A percentile compares a stretch with the other conserved stretches of the same genome.
Conservation (phyloP, 2,113 vertebrate species). For the Petroica traversi region DNA sequence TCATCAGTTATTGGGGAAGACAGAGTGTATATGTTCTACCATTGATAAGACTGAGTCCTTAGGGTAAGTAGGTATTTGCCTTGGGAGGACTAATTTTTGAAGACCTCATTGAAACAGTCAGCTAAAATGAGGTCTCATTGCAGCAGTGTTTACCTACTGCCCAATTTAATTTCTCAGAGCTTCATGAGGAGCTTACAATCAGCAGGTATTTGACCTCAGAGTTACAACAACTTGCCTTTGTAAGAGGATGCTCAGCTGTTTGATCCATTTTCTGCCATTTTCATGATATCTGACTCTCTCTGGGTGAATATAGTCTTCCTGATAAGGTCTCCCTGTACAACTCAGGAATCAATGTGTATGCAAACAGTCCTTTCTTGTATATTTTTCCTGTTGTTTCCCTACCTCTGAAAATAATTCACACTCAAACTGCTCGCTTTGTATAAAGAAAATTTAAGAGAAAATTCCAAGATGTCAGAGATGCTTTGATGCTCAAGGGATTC, state of each 20-base stretch:
- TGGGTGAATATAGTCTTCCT: background rate
- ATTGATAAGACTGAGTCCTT: background rate
- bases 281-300: background rate
- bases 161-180: background rate
- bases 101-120: background rate
- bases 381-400: background rate
- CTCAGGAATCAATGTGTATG: background rate
- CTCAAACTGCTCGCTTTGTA: background rate
- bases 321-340: background rate
- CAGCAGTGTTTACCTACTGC: background rate
- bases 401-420: slow-evolving; percentile 18
- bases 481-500: background rate
- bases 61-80: background rate
- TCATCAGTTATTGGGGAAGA: background rate
- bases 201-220: background rate
- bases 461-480: background rate
- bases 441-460: background rate
- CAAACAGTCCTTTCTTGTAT: background rate
- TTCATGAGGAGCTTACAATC: background rate
- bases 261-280: background rate
- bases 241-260: background rate
- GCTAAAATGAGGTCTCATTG: background rate
- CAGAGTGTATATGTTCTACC: background rate
- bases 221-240: background rate
- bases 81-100: background rate